A percentile compares a stretch with the other conserved stretches of the same genome.
Conservation (phyloP, 2,888 invertebrate genomes). For the Campoplex capitator region DNA sequence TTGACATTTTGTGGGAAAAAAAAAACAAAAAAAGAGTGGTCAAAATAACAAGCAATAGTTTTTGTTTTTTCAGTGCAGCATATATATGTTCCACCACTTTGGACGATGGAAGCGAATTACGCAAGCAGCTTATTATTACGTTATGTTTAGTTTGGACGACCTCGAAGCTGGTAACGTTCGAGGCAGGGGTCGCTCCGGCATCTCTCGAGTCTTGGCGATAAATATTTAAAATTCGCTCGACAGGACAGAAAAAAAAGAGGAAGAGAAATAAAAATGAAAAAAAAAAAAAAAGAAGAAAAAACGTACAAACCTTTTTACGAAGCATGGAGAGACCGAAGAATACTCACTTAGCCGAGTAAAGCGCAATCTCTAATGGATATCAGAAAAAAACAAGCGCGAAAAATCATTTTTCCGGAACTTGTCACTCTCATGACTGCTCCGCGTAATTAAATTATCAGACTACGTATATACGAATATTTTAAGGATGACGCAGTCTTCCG, state of each 20-base stretch:
- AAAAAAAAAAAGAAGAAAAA: neutral
- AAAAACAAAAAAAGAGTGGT: neutral
- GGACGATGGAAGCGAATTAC: conserved; percentile 60
- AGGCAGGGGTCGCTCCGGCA: conserved; percentile 37
- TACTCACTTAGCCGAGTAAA: neutral
- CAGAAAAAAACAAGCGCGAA: conserved; percentile 12
- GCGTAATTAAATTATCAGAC: conserved; percentile 44
- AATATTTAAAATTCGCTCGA: conserved; percentile 44
- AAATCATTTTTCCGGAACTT: conserved; percentile 16
- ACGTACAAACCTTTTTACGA: conserved; percentile 3
- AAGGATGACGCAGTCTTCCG: neutral
- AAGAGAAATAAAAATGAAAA: conserved; percentile 6
- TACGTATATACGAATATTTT: conserved; percentile 9
- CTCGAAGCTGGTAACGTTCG: conserved; percentile 58
- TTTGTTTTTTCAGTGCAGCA: conserved; percentile 4
- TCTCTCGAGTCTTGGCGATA: conserved; percentile 40
- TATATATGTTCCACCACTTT: conserved; percentile 5
- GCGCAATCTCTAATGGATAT: conserved; percentile 41
- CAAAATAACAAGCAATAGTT: conserved; percentile 7
- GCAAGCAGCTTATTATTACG: conserved; percentile 68
- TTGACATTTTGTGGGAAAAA: neutral
- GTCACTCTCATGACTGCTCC: conserved; percentile 19
- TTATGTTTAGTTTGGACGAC: conserved; percentile 69
- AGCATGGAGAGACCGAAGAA: neutral
- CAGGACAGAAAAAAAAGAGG: neutral